Conservation (phyloP, 2,888 invertebrate genomes). For the Catocala nupta region DNA sequence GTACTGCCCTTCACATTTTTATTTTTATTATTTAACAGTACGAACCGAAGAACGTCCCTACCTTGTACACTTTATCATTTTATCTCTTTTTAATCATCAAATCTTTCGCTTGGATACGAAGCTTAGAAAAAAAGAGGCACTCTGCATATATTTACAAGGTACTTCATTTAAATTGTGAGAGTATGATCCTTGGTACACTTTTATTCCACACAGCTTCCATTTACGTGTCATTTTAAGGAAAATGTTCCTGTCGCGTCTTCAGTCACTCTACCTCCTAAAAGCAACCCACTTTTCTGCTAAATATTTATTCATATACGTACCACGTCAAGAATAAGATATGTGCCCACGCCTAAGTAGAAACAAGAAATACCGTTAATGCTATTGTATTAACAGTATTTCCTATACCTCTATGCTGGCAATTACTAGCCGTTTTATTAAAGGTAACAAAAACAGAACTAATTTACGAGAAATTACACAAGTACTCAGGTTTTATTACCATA, state of each 20-base stretch:
- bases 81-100: not conserved
- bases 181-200: conserved; percentile 46
- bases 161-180: conserved; percentile 42
- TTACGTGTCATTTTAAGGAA: conserved; percentile 46
- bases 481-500: no score
- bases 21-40: not conserved
- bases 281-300: conserved; percentile 47
- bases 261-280: conserved; percentile 43
- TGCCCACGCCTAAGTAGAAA: conserved; percentile 30
- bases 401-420: no score
- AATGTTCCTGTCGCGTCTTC: conserved; percentile 43
- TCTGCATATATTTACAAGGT: not conserved
- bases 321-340: conserved; percentile 39
- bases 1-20: conserved; percentile 53
- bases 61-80: not conserved
- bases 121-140: not conserved
- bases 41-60: not conserved
- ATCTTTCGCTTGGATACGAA: not conserved
- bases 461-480: no score
- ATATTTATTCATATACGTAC: conserved; percentile 49
- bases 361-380: conserved; percentile 5
- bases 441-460: no score
- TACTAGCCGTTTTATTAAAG: no score
- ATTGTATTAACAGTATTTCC: not conserved
- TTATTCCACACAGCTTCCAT: conserved; percentile 47